A percentile compares a stretch with the other conserved stretches of the same genome.
Evolutionary conservation across 1,140 invertebrate species (phyloP).

Genomic region (Bombus waltoni): DNA sequence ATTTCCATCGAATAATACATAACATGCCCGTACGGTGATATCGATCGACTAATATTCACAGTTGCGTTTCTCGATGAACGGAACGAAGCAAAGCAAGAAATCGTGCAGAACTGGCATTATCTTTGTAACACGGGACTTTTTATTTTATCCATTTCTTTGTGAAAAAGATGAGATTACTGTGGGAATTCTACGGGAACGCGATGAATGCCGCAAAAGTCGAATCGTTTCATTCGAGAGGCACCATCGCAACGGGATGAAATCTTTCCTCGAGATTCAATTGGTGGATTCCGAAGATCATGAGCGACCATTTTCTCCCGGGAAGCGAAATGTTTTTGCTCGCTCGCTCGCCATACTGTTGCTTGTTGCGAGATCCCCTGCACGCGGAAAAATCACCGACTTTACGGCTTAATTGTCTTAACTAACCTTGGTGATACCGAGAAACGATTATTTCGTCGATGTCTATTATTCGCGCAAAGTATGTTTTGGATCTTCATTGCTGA

Average conservation of each 20-base stretch:
- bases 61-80: background rate
- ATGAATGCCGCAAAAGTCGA: background rate
- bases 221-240: background rate
- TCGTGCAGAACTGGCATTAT: background rate
- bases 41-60: background rate
- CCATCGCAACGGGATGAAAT: slow-evolving; percentile 13
- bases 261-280: slow-evolving; percentile 53
- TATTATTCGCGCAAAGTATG: background rate
- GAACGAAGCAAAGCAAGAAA: background rate
- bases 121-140: background rate
- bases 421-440: slow-evolving; percentile 22
- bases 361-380: slow-evolving; percentile 12
- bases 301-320: slow-evolving; percentile 53
- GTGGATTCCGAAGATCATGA: slow-evolving; percentile 30
- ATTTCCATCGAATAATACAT: background rate
- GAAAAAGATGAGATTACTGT: background rate
- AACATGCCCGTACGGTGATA: background rate
- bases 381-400: slow-evolving; percentile 31
- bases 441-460: slow-evolving; percentile 14
- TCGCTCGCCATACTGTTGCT: background rate
- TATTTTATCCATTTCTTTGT: background rate
- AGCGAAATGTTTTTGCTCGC: slow-evolving; percentile 42
- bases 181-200: background rate
- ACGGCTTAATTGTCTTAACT: slow-evolving; percentile 1
- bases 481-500: background rate